Conservation (phyloP, 2,888 invertebrate species). For the Sesia bembeciformis region DNA sequence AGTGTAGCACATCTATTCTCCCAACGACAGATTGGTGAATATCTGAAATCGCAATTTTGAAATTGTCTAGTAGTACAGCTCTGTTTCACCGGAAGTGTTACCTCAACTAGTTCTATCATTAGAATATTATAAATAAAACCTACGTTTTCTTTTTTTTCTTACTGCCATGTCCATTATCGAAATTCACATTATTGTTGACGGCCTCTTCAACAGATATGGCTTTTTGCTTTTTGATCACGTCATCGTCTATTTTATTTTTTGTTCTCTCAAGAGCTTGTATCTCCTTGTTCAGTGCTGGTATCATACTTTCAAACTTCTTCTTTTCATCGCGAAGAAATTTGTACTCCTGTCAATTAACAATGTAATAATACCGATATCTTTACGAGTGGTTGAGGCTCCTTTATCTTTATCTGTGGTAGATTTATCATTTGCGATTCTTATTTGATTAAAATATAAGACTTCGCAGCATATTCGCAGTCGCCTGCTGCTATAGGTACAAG, state of each 20-base stretch:
- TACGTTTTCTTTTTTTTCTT: slow-evolving; percentile 37
- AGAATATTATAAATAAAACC: neutral
- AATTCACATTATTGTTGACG: slow-evolving; percentile 22
- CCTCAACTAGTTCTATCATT: too few species aligned
- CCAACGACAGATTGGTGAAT: slow-evolving; percentile 39
- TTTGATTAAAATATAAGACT: too few species aligned
- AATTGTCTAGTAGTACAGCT: too few species aligned
- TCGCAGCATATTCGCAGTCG: too few species aligned
- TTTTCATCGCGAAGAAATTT: slow-evolving; percentile 45
- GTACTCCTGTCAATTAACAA: slow-evolving; percentile 30
- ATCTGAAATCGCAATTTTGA: slow-evolving; percentile 19
- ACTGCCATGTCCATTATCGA: slow-evolving; percentile 10
- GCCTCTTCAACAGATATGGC: slow-evolving; percentile 42
- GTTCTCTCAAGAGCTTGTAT: slow-evolving; percentile 30
- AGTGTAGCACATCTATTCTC: slow-evolving; percentile 40
- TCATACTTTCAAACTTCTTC: slow-evolving; percentile 41
- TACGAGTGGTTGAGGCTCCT: too few species aligned
- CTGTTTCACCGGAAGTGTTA: neutral
- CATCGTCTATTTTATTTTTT: slow-evolving; percentile 35
- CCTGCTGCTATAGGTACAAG: too few species aligned
- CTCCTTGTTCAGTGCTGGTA: slow-evolving; percentile 31
- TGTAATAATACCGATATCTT: too few species aligned
- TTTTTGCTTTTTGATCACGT: slow-evolving; percentile 38
- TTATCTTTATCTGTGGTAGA: too few species aligned
- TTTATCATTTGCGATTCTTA: too few species aligned